phyloP scores from a whole-genome alignment of 2,888 invertebrate genomes.

The Horisme vitalbata region DNA sequence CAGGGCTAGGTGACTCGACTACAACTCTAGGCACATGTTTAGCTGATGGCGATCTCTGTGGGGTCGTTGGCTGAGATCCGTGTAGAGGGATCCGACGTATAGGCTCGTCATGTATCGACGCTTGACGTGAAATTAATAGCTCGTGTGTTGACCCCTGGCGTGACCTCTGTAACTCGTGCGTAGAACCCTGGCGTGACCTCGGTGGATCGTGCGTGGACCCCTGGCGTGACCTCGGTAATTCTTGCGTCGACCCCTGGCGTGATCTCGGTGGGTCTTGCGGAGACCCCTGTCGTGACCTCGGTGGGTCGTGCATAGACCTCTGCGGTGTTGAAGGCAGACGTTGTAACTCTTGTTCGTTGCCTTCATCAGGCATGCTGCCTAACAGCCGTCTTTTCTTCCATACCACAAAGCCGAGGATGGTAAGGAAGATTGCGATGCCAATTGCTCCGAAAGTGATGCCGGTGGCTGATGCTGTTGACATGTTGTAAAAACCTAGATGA shows the following conservation, averaged over 20 bases:
- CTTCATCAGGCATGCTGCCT: constrained; percentile 39
- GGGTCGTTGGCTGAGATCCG: constrained; percentile 9
- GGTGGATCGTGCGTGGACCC: constrained; percentile 6
- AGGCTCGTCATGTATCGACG: constrained; percentile 9
- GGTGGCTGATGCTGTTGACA: constrained; percentile 69
- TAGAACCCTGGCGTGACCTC: constrained; percentile 3
- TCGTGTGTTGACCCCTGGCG: constrained; percentile 5
- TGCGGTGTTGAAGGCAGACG: constrained; percentile 12
- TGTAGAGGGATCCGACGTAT: constrained; percentile 15
- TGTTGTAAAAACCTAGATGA: constrained; percentile 59
- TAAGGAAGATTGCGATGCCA: constrained; percentile 46
- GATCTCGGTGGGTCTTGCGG: constrained; percentile 1
- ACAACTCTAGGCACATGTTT: constrained; percentile 44
- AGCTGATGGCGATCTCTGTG: constrained; percentile 3
- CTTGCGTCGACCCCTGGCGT: constrained; percentile 5
- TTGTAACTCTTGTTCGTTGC: constrained; percentile 52
- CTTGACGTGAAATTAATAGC: constrained; percentile 1
- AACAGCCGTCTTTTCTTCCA: constrained; percentile 61
- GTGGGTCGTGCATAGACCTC: not conserved
- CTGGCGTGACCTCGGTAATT: constrained; percentile 2
- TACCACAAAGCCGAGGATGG: constrained; percentile 50
- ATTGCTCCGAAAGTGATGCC: constrained; percentile 63
- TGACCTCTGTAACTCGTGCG: constrained; percentile 4
- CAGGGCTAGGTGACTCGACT: constrained; percentile 57
- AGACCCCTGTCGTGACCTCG: constrained; percentile 4